Base-by-base conservation (phyloP, 2,797 vertebrate genomes). In the Acrossocheilus fasciatus region DNA sequence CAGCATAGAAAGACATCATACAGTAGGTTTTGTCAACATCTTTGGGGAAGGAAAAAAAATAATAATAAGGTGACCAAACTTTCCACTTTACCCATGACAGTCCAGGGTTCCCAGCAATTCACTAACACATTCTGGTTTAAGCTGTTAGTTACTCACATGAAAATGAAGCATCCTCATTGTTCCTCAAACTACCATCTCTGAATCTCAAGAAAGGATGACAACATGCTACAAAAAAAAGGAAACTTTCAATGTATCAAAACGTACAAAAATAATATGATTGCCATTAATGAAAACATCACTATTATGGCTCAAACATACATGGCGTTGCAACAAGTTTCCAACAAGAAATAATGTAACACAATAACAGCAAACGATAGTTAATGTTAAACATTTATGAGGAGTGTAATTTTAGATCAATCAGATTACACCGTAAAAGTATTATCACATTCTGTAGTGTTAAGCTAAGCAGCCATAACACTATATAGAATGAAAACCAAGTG, bases 101-200 rank as follows among this genome's bases (percentile, higher is more conserved):
- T 64, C 15, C 8, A 9, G 23, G 23, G 57, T n/a, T 64, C 41
- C 57, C 0, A 26, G 20, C 8, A 64, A 64, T 80, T 45, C 41
- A 30, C 15, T 79, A 80, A 64, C 30, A 26, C 41, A 64, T 64
- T 59, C 39, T 80, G 57, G 41, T 45, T 64, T 43, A 30, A 26
- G 15, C 14, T 78, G 76, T 62, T 41, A 78, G 76, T 30, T 79
- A 79, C 54, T 79, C n/a, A 23, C 15, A 75, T 74, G 50, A 34
- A 54, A 17, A 59, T 59, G 2, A 79, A 43, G 43, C 10, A 43
- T n/a, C 10, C 50, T 77, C 34, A n/a, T 15, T 57, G 20, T 77
- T 6, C 20, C 18, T 57, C 23, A 39, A 39, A 77, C 11, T n/a
- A 57, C 34, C 6, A 2, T 41, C 11, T 77, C 34, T 39, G 7